Percentiles rank a stretch among this genome's conserved stretches.
phyloP scores from a whole-genome alignment of 2,113 vertebrate genomes.

The Gymnorhina tibicen region DNA sequence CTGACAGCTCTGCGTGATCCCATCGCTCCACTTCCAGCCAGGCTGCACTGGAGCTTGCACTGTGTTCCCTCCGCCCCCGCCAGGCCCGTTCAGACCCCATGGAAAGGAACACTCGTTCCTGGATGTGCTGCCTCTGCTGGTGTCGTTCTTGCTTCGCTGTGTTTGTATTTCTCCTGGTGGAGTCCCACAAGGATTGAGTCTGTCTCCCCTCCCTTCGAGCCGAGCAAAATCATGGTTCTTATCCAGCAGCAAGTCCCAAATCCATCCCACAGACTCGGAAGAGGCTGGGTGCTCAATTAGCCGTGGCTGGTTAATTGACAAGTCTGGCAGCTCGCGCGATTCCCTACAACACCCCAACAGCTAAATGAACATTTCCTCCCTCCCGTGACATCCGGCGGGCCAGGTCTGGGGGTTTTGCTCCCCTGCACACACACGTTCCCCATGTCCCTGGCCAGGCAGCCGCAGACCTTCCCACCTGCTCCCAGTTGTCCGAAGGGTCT shows the following conservation, averaged over 20 bases:
- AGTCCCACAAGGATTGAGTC: not conserved
- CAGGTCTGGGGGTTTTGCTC: not conserved
- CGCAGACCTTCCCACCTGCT: not conserved
- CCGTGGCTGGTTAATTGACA: not conserved
- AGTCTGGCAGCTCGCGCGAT: too few species aligned
- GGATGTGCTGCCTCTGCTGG: not conserved
- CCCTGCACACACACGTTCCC: rapidly evolving
- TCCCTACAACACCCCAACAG: not conserved
- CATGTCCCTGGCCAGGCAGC: not conserved
- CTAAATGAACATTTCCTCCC: not conserved
- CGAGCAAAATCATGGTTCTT: not conserved
- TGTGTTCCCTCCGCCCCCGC: not conserved
- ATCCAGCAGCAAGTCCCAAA: not conserved
- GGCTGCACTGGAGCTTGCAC: too few species aligned
- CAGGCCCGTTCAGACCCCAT: not conserved
- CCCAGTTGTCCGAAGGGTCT: not conserved
- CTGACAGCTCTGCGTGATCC: not conserved
- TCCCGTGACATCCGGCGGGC: rapidly evolving
- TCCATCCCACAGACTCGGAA: not conserved
- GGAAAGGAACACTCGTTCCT: not conserved
- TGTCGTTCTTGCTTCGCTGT: not conserved
- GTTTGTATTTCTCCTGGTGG: not conserved
- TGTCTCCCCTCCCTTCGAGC: rapidly evolving
- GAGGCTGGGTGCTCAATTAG: not conserved
- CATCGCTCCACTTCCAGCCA: not conserved